Conservation (phyloP, 2,888 invertebrate genomes). For the Drosophila robusta region DNA sequence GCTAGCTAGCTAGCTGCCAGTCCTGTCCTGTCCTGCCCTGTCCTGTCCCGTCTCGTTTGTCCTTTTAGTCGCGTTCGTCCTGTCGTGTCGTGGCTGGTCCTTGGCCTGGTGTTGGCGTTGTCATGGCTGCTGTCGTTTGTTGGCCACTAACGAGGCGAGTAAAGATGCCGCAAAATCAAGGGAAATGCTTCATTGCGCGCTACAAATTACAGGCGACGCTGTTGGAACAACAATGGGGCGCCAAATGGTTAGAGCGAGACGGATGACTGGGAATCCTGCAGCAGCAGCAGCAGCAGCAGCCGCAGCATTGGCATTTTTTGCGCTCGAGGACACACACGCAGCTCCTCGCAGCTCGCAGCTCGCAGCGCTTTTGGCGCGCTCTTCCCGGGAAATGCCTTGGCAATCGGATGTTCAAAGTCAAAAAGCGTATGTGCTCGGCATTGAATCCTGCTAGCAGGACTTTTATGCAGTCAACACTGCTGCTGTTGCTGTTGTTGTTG, state of each 20-base stretch:
- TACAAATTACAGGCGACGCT: constrained; percentile 81
- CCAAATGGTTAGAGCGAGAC: constrained; percentile 44
- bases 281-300: constrained; percentile 18
- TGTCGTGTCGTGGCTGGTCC: constrained; percentile 6
- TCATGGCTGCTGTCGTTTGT: constrained; percentile 80
- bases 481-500: constrained; percentile 8
- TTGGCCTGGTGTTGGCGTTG: constrained; percentile 56
- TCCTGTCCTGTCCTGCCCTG: neutral
- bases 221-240: constrained; percentile 79
- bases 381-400: constrained; percentile 58
- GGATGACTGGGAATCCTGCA: constrained; percentile 24
- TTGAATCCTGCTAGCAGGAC: constrained; percentile 55
- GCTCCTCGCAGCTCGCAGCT: constrained; percentile 1
- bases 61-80: constrained; percentile 11
- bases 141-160: constrained; percentile 82
- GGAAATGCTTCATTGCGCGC: constrained; percentile 82
- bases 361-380: constrained; percentile 10
- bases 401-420: constrained; percentile 81
- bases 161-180: constrained; percentile 82
- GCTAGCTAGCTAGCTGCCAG: constrained; percentile 5
- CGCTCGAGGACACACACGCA: constrained; percentile 73
- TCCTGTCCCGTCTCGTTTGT: neutral
- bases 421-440: constrained; percentile 78
- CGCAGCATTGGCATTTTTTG: constrained; percentile 73
- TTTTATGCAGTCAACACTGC: constrained; percentile 19